Base-by-base conservation (phyloP, 2,797 vertebrate species). In the Onychomys leucogaster region DNA sequence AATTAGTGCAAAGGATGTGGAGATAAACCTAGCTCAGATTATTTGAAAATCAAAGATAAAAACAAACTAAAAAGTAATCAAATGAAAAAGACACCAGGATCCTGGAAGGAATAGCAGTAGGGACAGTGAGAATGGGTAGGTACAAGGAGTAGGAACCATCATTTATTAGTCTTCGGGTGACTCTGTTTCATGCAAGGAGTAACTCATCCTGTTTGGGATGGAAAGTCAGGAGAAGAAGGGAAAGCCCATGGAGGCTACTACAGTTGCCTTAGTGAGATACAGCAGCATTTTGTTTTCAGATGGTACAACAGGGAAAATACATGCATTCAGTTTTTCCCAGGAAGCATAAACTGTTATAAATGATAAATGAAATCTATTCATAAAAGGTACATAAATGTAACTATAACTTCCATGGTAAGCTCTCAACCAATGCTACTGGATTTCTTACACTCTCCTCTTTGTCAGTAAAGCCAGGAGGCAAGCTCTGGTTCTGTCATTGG, bases 401-500 rank as follows among this genome's bases (percentile, higher is more conserved):
- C 27, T 43, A 75, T 85, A 95, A 83, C 37, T n/a, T 52, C 84
- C 87, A 49, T 2, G 5, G 63, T 43, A 41, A n/a, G 19, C 3
- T 67, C 19, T 78, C 41, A 21, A 4, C 65, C 49, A 83, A 89
- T 77, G 81, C 14, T 75, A 12, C 69, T 49, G 6, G 59, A 37
- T n/a, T 93, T 73, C 32, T 63, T 87, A 49, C 82, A 21, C 92
- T 95, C 43, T 94, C 43, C 23, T 73, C 76, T 29, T 11, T 52
- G 63, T 90, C 93, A 75, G 49, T 90, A 43, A 95, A 85, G 86
- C 83, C 89, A 94, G 95, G 96, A 97, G 94, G 97, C 94, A 92
- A 93, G 94, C 89, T 94, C 96, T 98, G 96, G 78, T 81, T 98
- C 96, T 97, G 89, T 95, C 97, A 95, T 14, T 98, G 98, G 98